These are phyloP conservation scores for Xiphydria camelus DNA, from an alignment of 2,888 invertebrate genomes.

Conservation along the genomic window DNA sequence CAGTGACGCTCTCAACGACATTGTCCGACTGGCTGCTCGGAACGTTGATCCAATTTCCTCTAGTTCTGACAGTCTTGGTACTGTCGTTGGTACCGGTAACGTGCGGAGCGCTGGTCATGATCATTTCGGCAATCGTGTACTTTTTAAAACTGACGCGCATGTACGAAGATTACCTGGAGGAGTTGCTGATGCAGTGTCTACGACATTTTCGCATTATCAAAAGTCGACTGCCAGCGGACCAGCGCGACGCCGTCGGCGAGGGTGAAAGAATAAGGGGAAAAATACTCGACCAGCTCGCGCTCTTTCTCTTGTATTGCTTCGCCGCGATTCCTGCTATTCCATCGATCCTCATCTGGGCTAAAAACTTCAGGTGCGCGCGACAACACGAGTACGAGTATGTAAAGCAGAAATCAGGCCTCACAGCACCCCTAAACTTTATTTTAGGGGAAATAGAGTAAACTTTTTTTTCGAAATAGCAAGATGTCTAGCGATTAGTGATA, in stretches of 20 bases:
- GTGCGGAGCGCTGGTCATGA: conserved; percentile 75
- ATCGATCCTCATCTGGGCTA: conserved; percentile 77
- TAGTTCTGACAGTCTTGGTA: conserved; percentile 67
- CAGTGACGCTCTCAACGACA: conserved; percentile 56
- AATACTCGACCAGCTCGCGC: conserved; percentile 74
- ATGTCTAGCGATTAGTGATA: too few relatives aligned
- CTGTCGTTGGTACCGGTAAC: conserved; percentile 68
- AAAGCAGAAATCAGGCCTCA: too few relatives aligned
- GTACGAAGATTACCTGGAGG: conserved; percentile 76
- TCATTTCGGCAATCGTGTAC: conserved; percentile 46
- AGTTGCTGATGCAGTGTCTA: conserved; percentile 61
- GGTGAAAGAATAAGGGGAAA: conserved; percentile 27
- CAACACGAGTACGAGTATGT: background rate
- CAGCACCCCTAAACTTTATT: too few relatives aligned
- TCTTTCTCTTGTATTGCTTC: conserved; percentile 71
- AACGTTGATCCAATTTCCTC: conserved; percentile 71
- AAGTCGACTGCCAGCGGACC: conserved; percentile 39
- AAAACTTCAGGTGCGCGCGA: conserved; percentile 70
- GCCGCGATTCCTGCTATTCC: conserved; percentile 73
- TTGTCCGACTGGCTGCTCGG: conserved; percentile 69
- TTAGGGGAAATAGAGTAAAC: too few relatives aligned
- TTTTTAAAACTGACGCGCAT: conserved; percentile 69
- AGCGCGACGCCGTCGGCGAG: conserved; percentile 27
- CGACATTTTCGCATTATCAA: conserved; percentile 57
- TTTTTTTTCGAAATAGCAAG: too few relatives aligned